phyloP scores from a whole-genome alignment of 2,113 vertebrate species.

The Boleophthalmus pectinirostris region DNA sequence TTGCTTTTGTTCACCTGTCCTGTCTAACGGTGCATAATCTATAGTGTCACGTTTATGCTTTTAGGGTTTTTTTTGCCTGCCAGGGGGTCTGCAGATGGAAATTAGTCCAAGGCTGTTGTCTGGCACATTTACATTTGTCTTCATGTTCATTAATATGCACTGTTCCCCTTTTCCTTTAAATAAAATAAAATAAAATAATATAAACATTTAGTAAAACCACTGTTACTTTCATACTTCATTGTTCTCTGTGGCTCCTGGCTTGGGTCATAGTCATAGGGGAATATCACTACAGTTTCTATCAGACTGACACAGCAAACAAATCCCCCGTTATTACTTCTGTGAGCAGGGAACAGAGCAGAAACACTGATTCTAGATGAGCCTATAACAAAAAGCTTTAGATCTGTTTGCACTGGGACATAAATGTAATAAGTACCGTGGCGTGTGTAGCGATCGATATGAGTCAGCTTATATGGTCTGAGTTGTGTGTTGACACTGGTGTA shows the following conservation, averaged over 20 bases:
- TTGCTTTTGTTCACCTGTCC: too few relatives aligned
- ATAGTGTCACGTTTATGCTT: too few relatives aligned
- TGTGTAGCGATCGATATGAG: slow-evolving; percentile 48
- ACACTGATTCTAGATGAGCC: slow-evolving; percentile 29
- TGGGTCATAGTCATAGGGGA: background rate
- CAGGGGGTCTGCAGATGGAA: too few relatives aligned
- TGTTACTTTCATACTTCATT: background rate
- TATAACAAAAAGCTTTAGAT: slow-evolving; percentile 17
- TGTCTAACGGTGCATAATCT: too few relatives aligned
- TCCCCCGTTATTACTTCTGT: slow-evolving; percentile 51
- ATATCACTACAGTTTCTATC: background rate
- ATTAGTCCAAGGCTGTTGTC: too few relatives aligned
- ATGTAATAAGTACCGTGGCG: slow-evolving; percentile 53
- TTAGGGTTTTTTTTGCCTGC: too few relatives aligned
- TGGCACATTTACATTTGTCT: too few relatives aligned
- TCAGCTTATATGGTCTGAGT: slow-evolving; percentile 26
- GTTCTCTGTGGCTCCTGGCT: background rate
- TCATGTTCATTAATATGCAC: too few relatives aligned
- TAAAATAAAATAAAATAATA: too few relatives aligned
- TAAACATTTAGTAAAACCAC: background rate
- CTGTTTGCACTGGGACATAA: slow-evolving; percentile 50
- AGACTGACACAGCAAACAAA: slow-evolving; percentile 16
- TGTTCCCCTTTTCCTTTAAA: too few relatives aligned
- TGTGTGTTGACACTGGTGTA: slow-evolving; percentile 26
- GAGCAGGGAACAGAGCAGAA: slow-evolving; percentile 27